A percentile compares a stretch with the other conserved stretches of the same genome.
phyloP scores from a whole-genome alignment of 1,140 invertebrate species.

The Zaprionus capensis region DNA sequence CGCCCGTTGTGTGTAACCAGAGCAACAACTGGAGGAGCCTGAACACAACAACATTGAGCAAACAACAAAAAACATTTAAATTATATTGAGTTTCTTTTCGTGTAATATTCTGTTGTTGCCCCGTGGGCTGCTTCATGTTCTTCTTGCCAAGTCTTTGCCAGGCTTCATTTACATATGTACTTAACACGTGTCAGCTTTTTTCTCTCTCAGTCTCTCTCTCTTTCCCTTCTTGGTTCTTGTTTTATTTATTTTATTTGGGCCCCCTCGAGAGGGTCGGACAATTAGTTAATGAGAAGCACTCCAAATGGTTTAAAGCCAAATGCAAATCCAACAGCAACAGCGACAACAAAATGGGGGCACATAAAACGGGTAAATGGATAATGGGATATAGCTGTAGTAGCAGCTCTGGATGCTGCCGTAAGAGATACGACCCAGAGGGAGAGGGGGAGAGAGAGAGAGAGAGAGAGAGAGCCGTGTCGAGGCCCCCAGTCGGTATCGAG shows the following conservation, averaged over 20 bases:
- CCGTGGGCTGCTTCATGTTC: constrained; percentile 12
- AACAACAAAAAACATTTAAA: constrained; percentile 68
- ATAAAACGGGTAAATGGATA: constrained; percentile 17
- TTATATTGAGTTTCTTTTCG: constrained; percentile 65
- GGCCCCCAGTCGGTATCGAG: not conserved
- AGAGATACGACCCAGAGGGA: not conserved
- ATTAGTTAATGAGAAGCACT: constrained; percentile 69
- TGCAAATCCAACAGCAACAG: constrained; percentile 20
- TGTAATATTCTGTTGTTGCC: constrained; percentile 33
- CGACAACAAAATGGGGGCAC: not conserved
- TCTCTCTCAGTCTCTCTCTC: constrained; percentile 4
- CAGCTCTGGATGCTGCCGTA: not conserved
- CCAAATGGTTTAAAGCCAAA: constrained; percentile 39
- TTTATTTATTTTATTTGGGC: constrained; percentile 21
- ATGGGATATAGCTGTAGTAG: not conserved
- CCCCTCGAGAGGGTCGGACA: constrained; percentile 18
- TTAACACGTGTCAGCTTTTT: constrained; percentile 62
- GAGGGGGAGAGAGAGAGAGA: not conserved
- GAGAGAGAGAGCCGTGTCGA: not conserved
- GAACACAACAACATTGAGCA: constrained; percentile 8
- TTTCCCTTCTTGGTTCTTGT: constrained; percentile 17
- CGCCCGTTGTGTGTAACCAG: constrained; percentile 36
- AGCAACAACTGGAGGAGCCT: constrained; percentile 27
- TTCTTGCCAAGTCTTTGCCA: constrained; percentile 23
- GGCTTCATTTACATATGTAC: constrained; percentile 71